Evolutionary conservation across 2,888 invertebrate genomes (phyloP), one percentile per base, ranked within the genome.

Genomic region (Noctua janthe): DNA sequence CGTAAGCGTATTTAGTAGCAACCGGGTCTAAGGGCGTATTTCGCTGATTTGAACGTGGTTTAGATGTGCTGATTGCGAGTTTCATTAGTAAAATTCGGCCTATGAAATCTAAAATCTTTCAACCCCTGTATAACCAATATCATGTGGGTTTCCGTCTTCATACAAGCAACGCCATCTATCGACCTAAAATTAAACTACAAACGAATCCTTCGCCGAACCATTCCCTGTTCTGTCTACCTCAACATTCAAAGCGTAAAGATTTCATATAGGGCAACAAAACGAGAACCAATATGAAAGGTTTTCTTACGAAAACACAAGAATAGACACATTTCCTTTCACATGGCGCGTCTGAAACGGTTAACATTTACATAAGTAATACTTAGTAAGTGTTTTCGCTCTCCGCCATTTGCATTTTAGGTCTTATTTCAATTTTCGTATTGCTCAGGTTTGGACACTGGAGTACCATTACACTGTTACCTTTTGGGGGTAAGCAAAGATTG

Each of bases 331-430:
- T 71, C 67, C 69, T 56, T 73, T 74, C 73, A 73, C 74, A 59
- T 56, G 69, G 64, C 74, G 70, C 79, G 56, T 62, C 69, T 64
- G 74, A 78, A 83, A 85, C 81, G 59, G 83, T 85, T 80, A 81
- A 81, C 80, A 88, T 90, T 90, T 88, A 85, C 88, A 86, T 90
- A 88, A 77, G 84, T 79, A 86, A 88, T 84, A 86, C 81, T 64
- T 71, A 76, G 74, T 83, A 86, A 88, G 83, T 88, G 84, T 87
- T 88, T 85, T 80, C 71, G 59, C 83, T 74, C 70, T 73, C 69
- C 62, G 76, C 81, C 73, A 85, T 86, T 90, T 88, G 75, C 82
- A 84, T 64, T 86, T 86, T 83, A 87, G 81, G 81, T 73, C 71
- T 76, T 80, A 85, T 85, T 78, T 74, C 72, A 81, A 79, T 85